These are phyloP conservation scores for Syngnathus typhle DNA, from an alignment of 2,113 vertebrate species.

Conservation along the genomic window DNA sequence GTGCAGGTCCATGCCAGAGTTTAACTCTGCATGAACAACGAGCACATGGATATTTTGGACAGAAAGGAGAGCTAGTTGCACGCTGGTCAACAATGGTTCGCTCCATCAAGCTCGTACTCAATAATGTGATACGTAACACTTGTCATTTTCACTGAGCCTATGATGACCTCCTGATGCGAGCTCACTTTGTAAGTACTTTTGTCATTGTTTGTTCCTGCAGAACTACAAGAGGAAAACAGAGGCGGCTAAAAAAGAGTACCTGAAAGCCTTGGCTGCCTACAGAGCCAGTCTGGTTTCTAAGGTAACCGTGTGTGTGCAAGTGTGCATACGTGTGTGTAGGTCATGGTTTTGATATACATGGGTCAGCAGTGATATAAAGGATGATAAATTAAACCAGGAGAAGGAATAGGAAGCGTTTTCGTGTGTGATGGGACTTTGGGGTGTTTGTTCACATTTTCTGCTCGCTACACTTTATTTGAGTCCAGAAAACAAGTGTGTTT, in stretches of 20 bases:
- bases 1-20: neutral
- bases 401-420: slow-evolving; percentile 39
- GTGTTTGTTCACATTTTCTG: too few species aligned
- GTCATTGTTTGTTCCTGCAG: slow-evolving; percentile 74
- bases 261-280: slow-evolving; percentile 97
- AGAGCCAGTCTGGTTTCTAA: slow-evolving; percentile 98
- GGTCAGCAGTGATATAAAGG: slow-evolving; percentile 71
- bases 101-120: too few species aligned
- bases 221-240: slow-evolving; percentile 99
- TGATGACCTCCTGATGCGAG: neutral
- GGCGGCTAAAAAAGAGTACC: slow-evolving; percentile 98
- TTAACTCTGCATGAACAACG: neutral
- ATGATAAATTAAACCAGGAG: slow-evolving; percentile 72
- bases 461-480: slow-evolving; percentile 11
- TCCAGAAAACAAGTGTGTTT: slow-evolving; percentile 10
- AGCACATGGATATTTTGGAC: neutral
- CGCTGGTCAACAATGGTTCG: too few species aligned
- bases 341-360: slow-evolving; percentile 74
- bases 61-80: too few species aligned
- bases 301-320: slow-evolving; percentile 72
- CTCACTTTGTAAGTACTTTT: slow-evolving; percentile 40
- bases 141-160: too few species aligned
- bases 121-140: too few species aligned
- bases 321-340: slow-evolving; percentile 22
- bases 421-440: neutral